Percentiles rank a stretch among this genome's conserved stretches.
Conservation (phyloP, 2,888 invertebrate genomes). For the Bombyx huttoni region DNA sequence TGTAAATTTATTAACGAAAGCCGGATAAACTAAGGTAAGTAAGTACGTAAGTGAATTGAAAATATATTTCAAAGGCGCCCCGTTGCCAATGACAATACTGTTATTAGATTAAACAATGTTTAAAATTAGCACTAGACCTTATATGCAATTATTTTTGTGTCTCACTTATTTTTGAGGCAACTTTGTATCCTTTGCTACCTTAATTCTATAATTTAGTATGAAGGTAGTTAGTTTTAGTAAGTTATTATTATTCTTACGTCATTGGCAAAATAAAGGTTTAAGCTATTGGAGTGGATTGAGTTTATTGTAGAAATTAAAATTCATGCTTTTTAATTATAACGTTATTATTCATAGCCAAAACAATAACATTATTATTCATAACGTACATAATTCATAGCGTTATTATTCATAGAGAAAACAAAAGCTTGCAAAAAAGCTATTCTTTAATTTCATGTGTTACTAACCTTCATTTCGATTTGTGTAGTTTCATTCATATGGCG, state of each 20-base stretch:
- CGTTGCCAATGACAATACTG: slow-evolving; percentile 54
- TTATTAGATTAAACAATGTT: slow-evolving; percentile 1
- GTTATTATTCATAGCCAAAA: too few species aligned
- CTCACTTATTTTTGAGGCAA: slow-evolving; percentile 3
- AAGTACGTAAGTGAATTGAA: not conserved
- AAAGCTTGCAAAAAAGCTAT: too few species aligned
- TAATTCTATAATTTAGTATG: not conserved
- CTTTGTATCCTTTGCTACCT: not conserved
- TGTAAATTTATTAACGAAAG: slow-evolving; percentile 17
- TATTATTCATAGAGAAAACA: too few species aligned
- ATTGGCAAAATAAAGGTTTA: slow-evolving; percentile 5
- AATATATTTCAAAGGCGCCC: slow-evolving; percentile 17
- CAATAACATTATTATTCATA: too few species aligned
- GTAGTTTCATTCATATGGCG: too few species aligned
- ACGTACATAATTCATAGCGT: too few species aligned
- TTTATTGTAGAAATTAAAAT: not conserved
- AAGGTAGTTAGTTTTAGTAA: not conserved
- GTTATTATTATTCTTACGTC: not conserved
- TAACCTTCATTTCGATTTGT: too few species aligned
- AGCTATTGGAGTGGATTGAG: not conserved
- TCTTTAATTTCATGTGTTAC: too few species aligned
- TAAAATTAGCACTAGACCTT: slow-evolving; percentile 1
- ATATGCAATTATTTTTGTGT: too few species aligned
- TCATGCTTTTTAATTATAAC: too few species aligned
- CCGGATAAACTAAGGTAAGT: not conserved